phyloP scores from a whole-genome alignment of 2,888 invertebrate species.

The Athetis lepigone region DNA sequence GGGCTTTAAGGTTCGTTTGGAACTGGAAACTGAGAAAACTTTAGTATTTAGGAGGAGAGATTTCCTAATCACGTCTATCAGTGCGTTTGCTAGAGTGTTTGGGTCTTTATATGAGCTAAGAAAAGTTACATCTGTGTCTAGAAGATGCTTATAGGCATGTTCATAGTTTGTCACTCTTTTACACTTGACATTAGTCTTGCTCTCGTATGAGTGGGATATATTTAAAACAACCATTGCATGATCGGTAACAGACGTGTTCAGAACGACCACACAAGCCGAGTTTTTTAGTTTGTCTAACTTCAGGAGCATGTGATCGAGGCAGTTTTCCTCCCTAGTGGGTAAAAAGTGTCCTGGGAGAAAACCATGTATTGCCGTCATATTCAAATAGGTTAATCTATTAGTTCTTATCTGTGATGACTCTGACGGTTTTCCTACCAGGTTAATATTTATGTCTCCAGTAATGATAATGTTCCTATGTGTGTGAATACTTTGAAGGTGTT shows the following conservation, averaged over 20 bases:
- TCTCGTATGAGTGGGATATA: background rate
- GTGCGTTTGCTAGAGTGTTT: background rate
- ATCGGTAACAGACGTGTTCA: slow-evolving; percentile 3
- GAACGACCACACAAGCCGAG: background rate
- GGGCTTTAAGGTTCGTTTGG: too few species aligned
- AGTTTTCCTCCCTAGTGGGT: background rate
- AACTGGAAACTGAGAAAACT: background rate
- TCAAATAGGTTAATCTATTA: background rate
- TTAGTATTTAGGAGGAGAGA: background rate
- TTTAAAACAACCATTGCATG: slow-evolving; percentile 1
- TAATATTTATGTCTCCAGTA: background rate
- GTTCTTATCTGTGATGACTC: background rate
- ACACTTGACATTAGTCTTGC: background rate
- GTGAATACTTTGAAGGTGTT: background rate
- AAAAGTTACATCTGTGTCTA: background rate
- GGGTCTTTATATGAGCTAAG: background rate
- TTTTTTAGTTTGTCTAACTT: background rate
- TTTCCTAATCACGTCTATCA: background rate
- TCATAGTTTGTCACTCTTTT: background rate
- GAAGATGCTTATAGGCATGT: background rate
- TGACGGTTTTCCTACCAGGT: background rate
- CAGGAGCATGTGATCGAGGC: background rate
- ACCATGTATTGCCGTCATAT: background rate
- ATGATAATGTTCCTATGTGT: background rate
- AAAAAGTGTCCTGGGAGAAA: too few species aligned